phyloP scores from a whole-genome alignment of 2,797 vertebrate species.

The Channa striata region DNA sequence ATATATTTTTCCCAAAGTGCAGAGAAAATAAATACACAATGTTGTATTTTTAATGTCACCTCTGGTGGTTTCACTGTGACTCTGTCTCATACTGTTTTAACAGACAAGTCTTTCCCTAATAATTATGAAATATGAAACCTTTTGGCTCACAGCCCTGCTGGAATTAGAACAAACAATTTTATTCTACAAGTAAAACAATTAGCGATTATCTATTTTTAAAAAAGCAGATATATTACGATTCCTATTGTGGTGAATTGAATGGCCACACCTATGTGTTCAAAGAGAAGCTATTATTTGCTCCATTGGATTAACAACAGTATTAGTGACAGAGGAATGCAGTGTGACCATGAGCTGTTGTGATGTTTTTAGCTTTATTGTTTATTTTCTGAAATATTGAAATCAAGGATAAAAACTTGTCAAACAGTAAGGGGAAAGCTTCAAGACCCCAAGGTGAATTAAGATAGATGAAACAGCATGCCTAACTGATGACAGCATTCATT shows the following conservation, averaged over 20 bases:
- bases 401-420: too few relatives aligned
- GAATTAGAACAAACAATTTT: background rate
- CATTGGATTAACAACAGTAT: slow-evolving; percentile 67
- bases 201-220: too few relatives aligned
- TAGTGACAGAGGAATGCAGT: slow-evolving; percentile 49
- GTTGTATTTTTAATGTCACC: too few relatives aligned
- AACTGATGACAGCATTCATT: too few relatives aligned
- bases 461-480: too few relatives aligned
- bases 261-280: background rate
- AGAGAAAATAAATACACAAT: too few relatives aligned
- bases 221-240: background rate
- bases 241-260: slow-evolving; percentile 4
- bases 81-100: too few relatives aligned
- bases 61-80: too few relatives aligned
- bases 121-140: background rate
- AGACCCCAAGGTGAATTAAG: too few relatives aligned
- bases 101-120: background rate
- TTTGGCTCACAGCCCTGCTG: background rate
- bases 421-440: too few relatives aligned
- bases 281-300: slow-evolving; percentile 22
- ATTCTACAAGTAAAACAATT: background rate
- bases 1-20: too few relatives aligned
- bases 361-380: background rate
- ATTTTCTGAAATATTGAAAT: too few relatives aligned
- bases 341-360: slow-evolving; percentile 24